phyloP scores from a whole-genome alignment of 2,888 invertebrate genomes.

The Epinotia ramella region DNA sequence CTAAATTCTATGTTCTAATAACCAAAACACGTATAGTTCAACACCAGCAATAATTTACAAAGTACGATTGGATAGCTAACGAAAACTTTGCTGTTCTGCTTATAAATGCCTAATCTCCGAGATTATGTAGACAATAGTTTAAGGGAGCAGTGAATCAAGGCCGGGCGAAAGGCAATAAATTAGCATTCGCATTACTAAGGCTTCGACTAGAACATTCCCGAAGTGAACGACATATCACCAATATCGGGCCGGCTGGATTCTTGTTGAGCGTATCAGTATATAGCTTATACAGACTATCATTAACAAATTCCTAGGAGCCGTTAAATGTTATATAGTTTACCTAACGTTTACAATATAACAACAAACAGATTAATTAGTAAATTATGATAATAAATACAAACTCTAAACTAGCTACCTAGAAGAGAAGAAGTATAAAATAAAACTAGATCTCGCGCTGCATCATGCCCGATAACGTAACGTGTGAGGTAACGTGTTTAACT shows the following conservation, averaged over 20 bases:
- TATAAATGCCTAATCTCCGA: slow-evolving; percentile 42
- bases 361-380: neutral
- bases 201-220: slow-evolving; percentile 43
- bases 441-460: no score
- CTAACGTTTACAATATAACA: neutral
- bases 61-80: slow-evolving; percentile 23
- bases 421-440: no score
- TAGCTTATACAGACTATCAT: neutral
- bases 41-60: slow-evolving; percentile 24
- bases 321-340: neutral
- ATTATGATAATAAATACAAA: no score
- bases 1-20: neutral
- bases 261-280: slow-evolving; percentile 21
- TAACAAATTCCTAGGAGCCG: neutral
- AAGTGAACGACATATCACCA: slow-evolving; percentile 50
- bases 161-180: slow-evolving; percentile 52
- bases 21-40: no score
- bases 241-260: slow-evolving; percentile 34
- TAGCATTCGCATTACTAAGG: slow-evolving; percentile 52
- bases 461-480: no score
- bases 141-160: slow-evolving; percentile 52
- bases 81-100: slow-evolving; percentile 33
- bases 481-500: no score
- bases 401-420: no score
- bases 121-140: slow-evolving; percentile 48